Percentiles rank a stretch among this genome's conserved stretches.
phyloP scores from a whole-genome alignment of 1,140 invertebrate species.

The Oryzaephilus surinamensis region DNA sequence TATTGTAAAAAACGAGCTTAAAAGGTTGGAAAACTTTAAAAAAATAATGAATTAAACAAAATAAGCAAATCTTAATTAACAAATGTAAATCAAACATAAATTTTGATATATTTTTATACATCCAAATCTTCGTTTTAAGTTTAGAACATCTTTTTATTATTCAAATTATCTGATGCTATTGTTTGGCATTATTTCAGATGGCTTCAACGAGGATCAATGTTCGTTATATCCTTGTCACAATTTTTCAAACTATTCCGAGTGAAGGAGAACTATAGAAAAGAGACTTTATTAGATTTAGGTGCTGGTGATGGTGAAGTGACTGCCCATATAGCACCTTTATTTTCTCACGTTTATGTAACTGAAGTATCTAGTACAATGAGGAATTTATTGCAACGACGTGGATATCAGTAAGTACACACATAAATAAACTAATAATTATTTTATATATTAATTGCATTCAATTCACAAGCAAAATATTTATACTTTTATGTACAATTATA shows the following conservation, averaged over 20 bases:
- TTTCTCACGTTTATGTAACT: slow-evolving; percentile 65
- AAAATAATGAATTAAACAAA: too few species aligned
- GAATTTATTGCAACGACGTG: slow-evolving; percentile 55
- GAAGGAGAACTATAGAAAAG: slow-evolving; percentile 34
- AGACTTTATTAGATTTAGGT: slow-evolving; percentile 69
- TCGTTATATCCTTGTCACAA: slow-evolving; percentile 73
- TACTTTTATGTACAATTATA: too few species aligned
- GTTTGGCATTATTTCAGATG: slow-evolving; percentile 47
- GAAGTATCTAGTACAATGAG: slow-evolving; percentile 80
- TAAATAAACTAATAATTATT: neutral
- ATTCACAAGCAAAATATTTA: neutral
- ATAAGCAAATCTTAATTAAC: too few species aligned
- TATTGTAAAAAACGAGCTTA: too few species aligned
- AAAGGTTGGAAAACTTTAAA: too few species aligned
- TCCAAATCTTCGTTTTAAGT: too few species aligned
- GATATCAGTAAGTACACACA: slow-evolving; percentile 56
- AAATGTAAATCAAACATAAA: too few species aligned
- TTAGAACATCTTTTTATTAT: too few species aligned
- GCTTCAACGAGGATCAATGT: slow-evolving; percentile 83
- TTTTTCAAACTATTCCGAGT: slow-evolving; percentile 47
- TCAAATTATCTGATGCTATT: too few species aligned
- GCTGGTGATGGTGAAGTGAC: slow-evolving; percentile 89
- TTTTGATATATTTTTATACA: too few species aligned
- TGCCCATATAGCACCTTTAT: slow-evolving; percentile 58
- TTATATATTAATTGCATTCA: neutral